A percentile compares a stretch with the other conserved stretches of the same genome.
phyloP scores from a whole-genome alignment of 35 echinoderm and acorn worm genomes.

The Apostichopus parvimensis region DNA sequence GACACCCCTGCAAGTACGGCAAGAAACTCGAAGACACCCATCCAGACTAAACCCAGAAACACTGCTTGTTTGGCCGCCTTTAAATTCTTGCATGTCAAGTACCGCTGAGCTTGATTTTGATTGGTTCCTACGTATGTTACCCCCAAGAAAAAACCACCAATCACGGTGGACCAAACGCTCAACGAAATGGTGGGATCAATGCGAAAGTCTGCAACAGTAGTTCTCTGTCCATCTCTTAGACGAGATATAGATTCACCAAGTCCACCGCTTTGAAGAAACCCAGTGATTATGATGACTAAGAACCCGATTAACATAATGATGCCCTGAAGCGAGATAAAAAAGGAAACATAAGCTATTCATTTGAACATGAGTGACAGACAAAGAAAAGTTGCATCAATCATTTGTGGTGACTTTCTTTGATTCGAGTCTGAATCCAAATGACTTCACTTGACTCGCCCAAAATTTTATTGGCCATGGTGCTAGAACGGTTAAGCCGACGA shows the following conservation, averaged over 20 bases:
- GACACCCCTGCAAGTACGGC: background rate
- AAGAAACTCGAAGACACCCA: background rate
- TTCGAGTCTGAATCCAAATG: too few relatives aligned
- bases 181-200: background rate
- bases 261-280: background rate
- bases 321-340: background rate
- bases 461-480: too few relatives aligned
- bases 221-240: background rate
- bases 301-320: background rate
- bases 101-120: constrained; percentile 8
- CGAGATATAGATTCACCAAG: background rate
- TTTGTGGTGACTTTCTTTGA: too few relatives aligned
- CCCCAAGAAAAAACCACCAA: background rate
- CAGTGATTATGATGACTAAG: background rate
- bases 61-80: background rate
- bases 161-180: background rate
- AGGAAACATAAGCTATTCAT: too few relatives aligned
- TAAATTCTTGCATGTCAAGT: constrained; percentile 25
- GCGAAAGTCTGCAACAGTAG: background rate
- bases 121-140: background rate
- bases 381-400: too few relatives aligned
- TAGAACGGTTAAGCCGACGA: too few relatives aligned
- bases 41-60: background rate
- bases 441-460: too few relatives aligned
- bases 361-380: too few relatives aligned